Evolutionary conservation across 2,888 invertebrate species (phyloP).

Genomic region (Agrotis ipsilon): DNA sequence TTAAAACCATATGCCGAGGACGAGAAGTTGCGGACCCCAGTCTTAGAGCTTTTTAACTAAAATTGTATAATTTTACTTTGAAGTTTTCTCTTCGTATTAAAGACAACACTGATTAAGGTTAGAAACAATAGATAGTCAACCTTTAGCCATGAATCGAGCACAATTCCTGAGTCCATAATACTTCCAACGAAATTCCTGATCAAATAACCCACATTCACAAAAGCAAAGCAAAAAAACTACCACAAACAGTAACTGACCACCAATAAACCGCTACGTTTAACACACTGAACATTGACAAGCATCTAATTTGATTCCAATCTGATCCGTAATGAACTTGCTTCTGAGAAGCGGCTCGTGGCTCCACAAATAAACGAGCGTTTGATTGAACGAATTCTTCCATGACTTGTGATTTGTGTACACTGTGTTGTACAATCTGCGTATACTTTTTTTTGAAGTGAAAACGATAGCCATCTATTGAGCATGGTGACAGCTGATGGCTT

Average conservation of each 20-base stretch:
- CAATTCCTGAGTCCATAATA: not conserved
- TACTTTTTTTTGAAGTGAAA: too few species aligned
- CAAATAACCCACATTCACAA: too few species aligned
- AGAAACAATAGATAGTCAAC: too few species aligned
- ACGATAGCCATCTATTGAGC: too few species aligned
- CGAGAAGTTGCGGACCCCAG: too few species aligned
- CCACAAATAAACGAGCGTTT: constrained; percentile 61
- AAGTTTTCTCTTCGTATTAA: too few species aligned
- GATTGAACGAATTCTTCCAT: constrained; percentile 68
- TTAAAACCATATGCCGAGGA: too few species aligned
- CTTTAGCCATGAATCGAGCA: not conserved
- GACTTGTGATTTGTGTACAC: constrained; percentile 68
- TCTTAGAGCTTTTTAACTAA: too few species aligned
- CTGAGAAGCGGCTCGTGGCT: constrained; percentile 46
- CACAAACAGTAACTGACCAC: not conserved
- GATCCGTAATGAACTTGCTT: constrained; percentile 59
- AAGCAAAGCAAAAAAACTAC: not conserved
- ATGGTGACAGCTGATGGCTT: too few species aligned
- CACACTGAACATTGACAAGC: constrained; percentile 29
- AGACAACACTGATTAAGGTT: too few species aligned
- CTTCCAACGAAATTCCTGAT: too few species aligned
- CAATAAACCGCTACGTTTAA: not conserved
- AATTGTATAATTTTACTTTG: too few species aligned
- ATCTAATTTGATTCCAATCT: constrained; percentile 64
- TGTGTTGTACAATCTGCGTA: constrained; percentile 13